Evolutionary conservation across 2,797 vertebrate genomes (phyloP).

Genomic region (Poeciliopsis turneri): DNA sequence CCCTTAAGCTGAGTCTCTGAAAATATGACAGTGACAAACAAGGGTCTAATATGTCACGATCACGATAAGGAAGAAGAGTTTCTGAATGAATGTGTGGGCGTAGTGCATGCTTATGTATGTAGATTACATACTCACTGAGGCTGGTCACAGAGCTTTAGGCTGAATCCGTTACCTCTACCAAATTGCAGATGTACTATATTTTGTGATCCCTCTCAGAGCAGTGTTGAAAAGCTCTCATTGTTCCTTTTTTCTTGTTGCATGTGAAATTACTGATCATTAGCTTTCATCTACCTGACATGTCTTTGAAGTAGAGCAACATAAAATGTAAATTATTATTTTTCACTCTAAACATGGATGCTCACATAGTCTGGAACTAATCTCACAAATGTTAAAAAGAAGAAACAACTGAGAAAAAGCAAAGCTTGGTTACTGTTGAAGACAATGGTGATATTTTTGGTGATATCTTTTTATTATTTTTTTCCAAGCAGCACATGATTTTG

Average conservation of each 20-base stretch:
- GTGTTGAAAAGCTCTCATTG: slow-evolving; percentile 22
- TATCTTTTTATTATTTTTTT: slow-evolving; percentile 11
- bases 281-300: slow-evolving; percentile 7
- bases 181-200: slow-evolving; percentile 25
- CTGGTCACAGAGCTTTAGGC: slow-evolving; percentile 45
- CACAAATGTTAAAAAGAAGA: slow-evolving; percentile 9
- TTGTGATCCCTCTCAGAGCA: slow-evolving; percentile 8
- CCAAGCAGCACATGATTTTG: slow-evolving; percentile 28
- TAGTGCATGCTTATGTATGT: slow-evolving; percentile 40
- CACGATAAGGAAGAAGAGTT: slow-evolving; percentile 37
- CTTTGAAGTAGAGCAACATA: slow-evolving; percentile 38
- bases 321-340: slow-evolving; percentile 14
- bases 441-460: slow-evolving; percentile 19
- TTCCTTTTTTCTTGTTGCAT: slow-evolving; percentile 41
- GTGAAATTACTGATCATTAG: slow-evolving; percentile 32
- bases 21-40: slow-evolving; percentile 77
- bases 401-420: neutral
- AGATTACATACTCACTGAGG: slow-evolving; percentile 46
- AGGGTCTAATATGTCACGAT: slow-evolving; percentile 62
- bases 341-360: neutral
- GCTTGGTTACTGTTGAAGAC: slow-evolving; percentile 30
- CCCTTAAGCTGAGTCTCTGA: slow-evolving; percentile 63
- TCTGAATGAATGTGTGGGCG: slow-evolving; percentile 46
- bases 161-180: neutral
- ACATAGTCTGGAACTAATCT: slow-evolving; percentile 17